Percentiles rank a stretch among this genome's conserved stretches.
Evolutionary conservation across 2,113 vertebrate species (phyloP).

Genomic region (Crotalus helleri): DNA sequence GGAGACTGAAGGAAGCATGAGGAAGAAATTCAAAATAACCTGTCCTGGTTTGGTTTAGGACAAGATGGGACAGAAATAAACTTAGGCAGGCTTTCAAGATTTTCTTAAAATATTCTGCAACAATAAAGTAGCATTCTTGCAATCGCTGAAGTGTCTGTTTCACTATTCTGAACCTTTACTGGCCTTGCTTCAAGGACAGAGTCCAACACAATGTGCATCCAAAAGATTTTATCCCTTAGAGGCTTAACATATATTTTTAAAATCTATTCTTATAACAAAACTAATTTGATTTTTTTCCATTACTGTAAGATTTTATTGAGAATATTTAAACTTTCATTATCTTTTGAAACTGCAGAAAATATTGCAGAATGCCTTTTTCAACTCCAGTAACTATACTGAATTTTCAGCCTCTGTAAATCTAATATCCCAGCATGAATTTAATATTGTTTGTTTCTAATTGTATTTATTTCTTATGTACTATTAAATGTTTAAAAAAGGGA

Average conservation of each 20-base stretch:
- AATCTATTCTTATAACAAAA: background rate
- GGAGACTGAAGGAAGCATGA: background rate
- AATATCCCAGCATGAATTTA: background rate
- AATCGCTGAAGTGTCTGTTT: background rate
- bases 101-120: background rate
- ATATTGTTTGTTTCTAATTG: background rate
- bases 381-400: background rate
- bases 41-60: background rate
- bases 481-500: background rate
- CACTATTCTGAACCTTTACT: background rate
- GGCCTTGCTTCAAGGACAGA: background rate
- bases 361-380: background rate
- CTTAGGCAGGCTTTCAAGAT: background rate
- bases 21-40: background rate
- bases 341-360: background rate
- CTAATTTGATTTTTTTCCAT: background rate
- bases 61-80: background rate
- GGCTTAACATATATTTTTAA: background rate
- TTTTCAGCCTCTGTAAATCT: background rate
- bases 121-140: background rate
- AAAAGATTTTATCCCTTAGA: background rate
- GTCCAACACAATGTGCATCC: background rate
- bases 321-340: background rate
- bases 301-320: background rate
- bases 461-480: background rate